A percentile compares a stretch with the other conserved stretches of the same genome.
Conservation (phyloP, 2,797 vertebrate genomes). For the Sebastes cheni region DNA sequence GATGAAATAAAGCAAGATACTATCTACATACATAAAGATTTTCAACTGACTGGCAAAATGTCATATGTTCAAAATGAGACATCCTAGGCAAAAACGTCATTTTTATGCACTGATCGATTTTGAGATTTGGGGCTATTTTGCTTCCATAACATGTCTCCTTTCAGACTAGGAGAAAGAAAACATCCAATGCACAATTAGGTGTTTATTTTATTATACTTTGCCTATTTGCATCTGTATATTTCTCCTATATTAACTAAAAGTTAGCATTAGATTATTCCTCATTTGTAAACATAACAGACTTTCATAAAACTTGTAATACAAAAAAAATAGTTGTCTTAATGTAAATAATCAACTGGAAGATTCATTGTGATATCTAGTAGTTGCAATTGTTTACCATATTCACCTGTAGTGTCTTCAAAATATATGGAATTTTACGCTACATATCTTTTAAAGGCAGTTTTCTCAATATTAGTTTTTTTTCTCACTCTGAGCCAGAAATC, state of each 20-base stretch:
- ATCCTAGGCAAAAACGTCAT: rapidly evolving
- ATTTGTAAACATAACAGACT: neutral
- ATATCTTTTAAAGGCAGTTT: neutral
- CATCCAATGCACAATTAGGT: neutral
- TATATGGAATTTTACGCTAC: neutral
- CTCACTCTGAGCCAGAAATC: neutral
- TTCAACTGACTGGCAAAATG: too few species aligned
- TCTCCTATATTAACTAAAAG: neutral
- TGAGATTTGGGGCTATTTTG: too few species aligned
- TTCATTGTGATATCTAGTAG: too few species aligned
- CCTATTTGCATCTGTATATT: neutral
- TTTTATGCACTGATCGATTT: neutral
- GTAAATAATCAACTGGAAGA: neutral
- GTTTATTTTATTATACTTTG: neutral
- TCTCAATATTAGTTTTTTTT: neutral
- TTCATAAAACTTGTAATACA: neutral
- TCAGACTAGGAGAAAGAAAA: neutral
- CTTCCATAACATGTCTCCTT: too few species aligned
- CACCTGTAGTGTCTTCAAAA: neutral
- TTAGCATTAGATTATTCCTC: neutral
- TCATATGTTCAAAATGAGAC: neutral
- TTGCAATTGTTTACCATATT: neutral
- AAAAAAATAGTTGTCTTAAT: neutral
- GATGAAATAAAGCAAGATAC: neutral
- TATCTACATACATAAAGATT: too few species aligned